phyloP scores from a whole-genome alignment of 2,797 vertebrate species.

The Gambelia wislizenii region DNA sequence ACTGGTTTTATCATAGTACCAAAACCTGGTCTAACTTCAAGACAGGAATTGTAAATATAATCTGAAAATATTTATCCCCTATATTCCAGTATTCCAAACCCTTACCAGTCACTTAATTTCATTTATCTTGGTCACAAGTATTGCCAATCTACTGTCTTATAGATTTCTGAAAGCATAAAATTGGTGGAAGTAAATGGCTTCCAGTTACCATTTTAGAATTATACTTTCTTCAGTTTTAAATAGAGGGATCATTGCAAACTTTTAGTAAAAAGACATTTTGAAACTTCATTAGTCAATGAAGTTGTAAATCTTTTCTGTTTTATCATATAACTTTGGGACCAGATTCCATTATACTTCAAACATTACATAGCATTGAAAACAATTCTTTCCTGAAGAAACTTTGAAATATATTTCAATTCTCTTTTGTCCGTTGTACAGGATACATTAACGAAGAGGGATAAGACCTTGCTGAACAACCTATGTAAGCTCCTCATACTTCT shows the following conservation, averaged over 20 bases:
- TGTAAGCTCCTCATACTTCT: background rate
- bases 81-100: background rate
- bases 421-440: background rate
- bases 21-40: too few species aligned
- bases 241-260: background rate
- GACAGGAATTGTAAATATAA: background rate
- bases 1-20: background rate
- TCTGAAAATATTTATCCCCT: background rate
- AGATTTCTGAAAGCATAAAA: background rate
- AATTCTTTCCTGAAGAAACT: background rate
- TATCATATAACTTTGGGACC: background rate
- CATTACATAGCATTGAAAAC: background rate
- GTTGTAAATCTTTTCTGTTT: background rate
- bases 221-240: background rate
- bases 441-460: background rate
- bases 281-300: background rate
- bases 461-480: background rate
- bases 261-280: background rate
- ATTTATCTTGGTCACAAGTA: background rate
- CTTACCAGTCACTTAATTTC: background rate
- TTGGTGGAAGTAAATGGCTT: background rate
- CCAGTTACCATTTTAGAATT: background rate
- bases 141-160: background rate
- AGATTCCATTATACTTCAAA: background rate
- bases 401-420: background rate